Evolutionary conservation across 1,140 invertebrate genomes (phyloP).

Genomic region (Drosophila oshimai): DNA sequence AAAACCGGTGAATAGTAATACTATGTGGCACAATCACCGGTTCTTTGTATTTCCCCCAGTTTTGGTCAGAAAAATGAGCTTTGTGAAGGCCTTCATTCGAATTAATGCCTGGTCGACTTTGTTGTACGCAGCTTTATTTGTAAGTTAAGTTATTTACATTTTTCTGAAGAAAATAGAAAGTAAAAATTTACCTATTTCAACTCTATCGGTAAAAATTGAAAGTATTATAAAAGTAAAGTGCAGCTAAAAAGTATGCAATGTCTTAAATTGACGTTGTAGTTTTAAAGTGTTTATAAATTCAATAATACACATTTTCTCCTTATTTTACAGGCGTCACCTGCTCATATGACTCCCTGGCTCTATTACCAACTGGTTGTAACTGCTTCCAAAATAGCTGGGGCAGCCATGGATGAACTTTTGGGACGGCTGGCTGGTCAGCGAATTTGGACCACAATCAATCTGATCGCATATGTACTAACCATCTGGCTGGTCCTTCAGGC

Average conservation of each 20-base stretch:
- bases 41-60: background rate
- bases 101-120: background rate
- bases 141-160: background rate
- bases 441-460: background rate
- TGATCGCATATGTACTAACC: background rate
- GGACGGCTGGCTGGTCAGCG: too few species aligned
- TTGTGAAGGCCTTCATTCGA: background rate
- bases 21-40: background rate
- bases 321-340: background rate
- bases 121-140: background rate
- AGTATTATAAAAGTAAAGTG: too few species aligned
- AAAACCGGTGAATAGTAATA: background rate
- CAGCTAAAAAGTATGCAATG: too few species aligned
- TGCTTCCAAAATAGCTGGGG: background rate
- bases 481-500: background rate
- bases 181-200: too few species aligned
- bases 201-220: too few species aligned
- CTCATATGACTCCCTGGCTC: conserved; percentile 10
- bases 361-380: too few species aligned
- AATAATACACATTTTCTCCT: too few species aligned
- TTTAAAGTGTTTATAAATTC: too few species aligned
- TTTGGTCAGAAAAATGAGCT: background rate
- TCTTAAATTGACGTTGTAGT: too few species aligned
- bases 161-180: too few species aligned
- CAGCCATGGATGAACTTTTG: background rate